Base-by-base conservation (phyloP, 2,797 vertebrate species). In the Sphenopsis melanotis region DNA sequence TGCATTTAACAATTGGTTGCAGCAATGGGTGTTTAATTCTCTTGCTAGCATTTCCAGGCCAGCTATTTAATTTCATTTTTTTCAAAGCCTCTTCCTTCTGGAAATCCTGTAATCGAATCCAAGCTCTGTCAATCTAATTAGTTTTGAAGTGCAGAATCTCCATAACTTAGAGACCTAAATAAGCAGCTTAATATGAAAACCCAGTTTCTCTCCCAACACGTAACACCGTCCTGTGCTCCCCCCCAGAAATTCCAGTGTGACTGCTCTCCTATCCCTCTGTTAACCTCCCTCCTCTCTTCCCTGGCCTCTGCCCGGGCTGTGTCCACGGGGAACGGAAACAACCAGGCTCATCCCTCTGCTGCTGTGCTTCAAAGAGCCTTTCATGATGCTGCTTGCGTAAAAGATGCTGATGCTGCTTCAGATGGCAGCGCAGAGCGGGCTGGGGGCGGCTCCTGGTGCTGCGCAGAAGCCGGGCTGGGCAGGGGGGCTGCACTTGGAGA, bases 101-200 rank as follows among this genome's bases (percentile, higher is more conserved):
- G 83, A 96, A 97, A 95, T 94, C 84, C 91, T 95, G 77, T 96
- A 90, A 93, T 96, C 71, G 3, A 96, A 95, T 93, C 94, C 90
- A 94, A 90, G 94, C 91, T 87, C 92, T 96, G 93, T 95, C 96
- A 96, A 82, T 97, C 94, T 97, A 96, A 96, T 97, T 97, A 96
- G 95, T 97, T 96, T 95, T 96, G 94, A 97, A 97, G 91, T 75
- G 44, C 57, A 83, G 80, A 88, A 91, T 95, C 95, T 95, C 84
- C 69, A 41, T 89, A 96, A 96, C 92, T 85, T 75, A 36, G 76
- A 95, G 94, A 93, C 94, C 90, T 96, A 91, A 97, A 95, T 96
- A 97, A 97, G 93, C 76, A 96, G 95, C 94, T 96, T 97, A 97
- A 90, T 90, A 88, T 90, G 92, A 95, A 97, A 96, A 91, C 90